Evolutionary conservation across 2,888 invertebrate genomes (phyloP).

Genomic region (Mythimna lalbum): DNA sequence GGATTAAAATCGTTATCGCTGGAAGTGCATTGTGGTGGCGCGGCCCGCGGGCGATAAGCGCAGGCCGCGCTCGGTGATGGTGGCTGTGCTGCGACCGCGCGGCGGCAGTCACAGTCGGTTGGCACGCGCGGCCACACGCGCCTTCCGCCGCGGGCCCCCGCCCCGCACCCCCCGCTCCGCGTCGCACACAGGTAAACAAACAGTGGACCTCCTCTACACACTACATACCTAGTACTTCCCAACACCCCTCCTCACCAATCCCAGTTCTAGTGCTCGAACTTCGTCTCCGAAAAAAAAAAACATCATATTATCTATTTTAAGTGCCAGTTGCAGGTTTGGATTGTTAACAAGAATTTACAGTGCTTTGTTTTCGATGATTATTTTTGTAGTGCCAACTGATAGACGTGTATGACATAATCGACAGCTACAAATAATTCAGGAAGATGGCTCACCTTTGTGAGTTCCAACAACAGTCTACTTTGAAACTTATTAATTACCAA

Average conservation of each 20-base stretch:
- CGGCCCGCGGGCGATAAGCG: constrained; percentile 84
- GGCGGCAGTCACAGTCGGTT: constrained; percentile 85
- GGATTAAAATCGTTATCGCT: constrained; percentile 81
- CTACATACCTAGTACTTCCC: constrained; percentile 58
- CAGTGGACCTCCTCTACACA: constrained; percentile 55
- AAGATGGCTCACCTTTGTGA: constrained; percentile 27
- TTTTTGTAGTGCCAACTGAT: constrained; percentile 79
- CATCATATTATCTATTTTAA: constrained; percentile 64
- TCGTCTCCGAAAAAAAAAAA: constrained; percentile 63
- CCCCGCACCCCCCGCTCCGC: constrained; percentile 75
- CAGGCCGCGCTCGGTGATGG: constrained; percentile 75
- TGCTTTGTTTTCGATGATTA: constrained; percentile 75
- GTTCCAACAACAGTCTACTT: constrained; percentile 30
- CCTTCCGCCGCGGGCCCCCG: constrained; percentile 78
- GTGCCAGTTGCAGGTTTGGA: constrained; percentile 77
- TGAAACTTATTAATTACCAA: constrained; percentile 39
- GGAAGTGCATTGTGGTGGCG: constrained; percentile 80
- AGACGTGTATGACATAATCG: constrained; percentile 71
- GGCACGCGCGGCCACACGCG: constrained; percentile 88
- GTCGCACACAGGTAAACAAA: constrained; percentile 85
- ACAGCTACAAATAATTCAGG: constrained; percentile 54
- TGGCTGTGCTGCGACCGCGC: constrained; percentile 67
- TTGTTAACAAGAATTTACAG: constrained; percentile 78
- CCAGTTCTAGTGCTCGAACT: constrained; percentile 70
- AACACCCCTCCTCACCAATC: constrained; percentile 54